Evolutionary conservation across 30 jellyfish, hydroid and myxozoan species (phyloP), one percentile per base, ranked within the genome.

Genomic region (Hydra vulgaris): DNA sequence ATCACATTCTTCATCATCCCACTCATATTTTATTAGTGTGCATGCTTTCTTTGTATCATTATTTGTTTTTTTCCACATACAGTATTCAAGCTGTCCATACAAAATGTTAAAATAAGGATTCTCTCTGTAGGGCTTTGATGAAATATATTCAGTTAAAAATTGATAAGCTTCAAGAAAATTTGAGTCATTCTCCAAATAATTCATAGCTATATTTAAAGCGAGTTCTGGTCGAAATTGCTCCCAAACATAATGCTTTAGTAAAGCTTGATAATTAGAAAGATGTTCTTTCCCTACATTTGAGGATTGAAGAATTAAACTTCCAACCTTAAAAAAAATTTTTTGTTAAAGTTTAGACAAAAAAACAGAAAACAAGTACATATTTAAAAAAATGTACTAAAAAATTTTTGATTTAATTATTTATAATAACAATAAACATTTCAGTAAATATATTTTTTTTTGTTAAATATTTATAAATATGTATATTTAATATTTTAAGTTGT

Each of bases 71-170:
- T 78, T 78, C 85, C 85, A 78, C 25, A 78, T 23, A 1, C 27
- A 17, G 53, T 78, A 78, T 23, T 78, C 85, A 0, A 78, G 26
- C 21, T 78, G 77, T 8, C 85, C 85, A 53, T 78, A 78, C 79
- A 78, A 15, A 17, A 78, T 20, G 77, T 61, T 54, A 7, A 61
- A 17, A 23, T 78, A 78, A 18, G 78, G 27, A 55, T 78, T 80
- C 27, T 61, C 79, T 15, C 52, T 18, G 55, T 53, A 78, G 16
- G 23, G 27, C 15, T 78, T 77, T 23, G 15, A 53, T 4, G 80
- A 55, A 40, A 78, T 61, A 15, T 21, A 52, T 52, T 54, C 82
- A 21, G 85, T 78, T 61, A 78, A 53, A 18, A 71, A 25, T 25
- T 75, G 83, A 0, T 75, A 75, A 17, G 83, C 83, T 24, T 75